Evolutionary conservation across 2,113 vertebrate genomes (phyloP), one percentile per base, ranked within the genome.

Genomic region (Antechinus stuartii): DNA sequence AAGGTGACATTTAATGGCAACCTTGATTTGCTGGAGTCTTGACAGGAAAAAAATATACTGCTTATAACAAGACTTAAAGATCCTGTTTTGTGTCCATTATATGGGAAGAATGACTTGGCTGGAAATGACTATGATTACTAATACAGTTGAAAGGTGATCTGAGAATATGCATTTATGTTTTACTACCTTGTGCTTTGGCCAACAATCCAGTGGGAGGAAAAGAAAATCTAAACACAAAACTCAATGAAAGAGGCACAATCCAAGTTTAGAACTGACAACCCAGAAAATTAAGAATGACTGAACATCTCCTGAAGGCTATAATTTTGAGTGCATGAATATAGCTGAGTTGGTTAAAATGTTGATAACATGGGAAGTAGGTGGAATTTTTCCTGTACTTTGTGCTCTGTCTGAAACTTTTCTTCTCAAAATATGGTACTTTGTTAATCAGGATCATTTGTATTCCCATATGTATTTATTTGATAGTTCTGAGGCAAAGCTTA

Each of bases 391-490:
- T 93, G 55, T 30, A 94, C 30, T 94, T 95, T 46, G 57, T 84
- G 6, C 5, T 96, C 91, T 89, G 47, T 96, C 46, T 94, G 42
- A 97, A 93, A 68, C 5, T 93, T 95, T 94, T 94, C 92, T 92
- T 92, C 91, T 92, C 93, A 25, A 97, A 95, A 30, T 24, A 92
- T 42, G 35, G 9, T 61, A 95, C 35, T 92, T 94, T 91, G 46
- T 92, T 98, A 96, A 98, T 97, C 93, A 98, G 92, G 23, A 56
- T 30, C 12, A 93, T 96, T 97, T 97, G 23, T 35, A 90, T 93
- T 91, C 94, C 35, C 54, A 76, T 49, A 76, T 35, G n/a, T 89
- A 92, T 50, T 93, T 95, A 94, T n/a, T 92, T 93, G 49, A 89
- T 89, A 94, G 94, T 94, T 94, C 96, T 92, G 92, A 96, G 93